Evolutionary conservation across 2,797 vertebrate species (phyloP), one percentile per base, ranked within the genome.

Genomic region (Centropyge bicolor): DNA sequence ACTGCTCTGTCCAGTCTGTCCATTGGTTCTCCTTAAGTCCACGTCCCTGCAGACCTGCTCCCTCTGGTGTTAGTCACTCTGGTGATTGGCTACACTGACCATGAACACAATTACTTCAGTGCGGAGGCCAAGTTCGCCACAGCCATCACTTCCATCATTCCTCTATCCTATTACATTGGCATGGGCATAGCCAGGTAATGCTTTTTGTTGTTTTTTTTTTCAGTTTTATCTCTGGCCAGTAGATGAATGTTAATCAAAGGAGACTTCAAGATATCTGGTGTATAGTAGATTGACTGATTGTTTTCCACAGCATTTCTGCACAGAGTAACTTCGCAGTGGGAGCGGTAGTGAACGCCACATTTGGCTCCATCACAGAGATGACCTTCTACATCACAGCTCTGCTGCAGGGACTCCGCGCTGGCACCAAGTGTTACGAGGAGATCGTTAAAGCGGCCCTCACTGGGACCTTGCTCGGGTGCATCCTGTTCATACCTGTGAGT

Each of bases 331-430:
- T 97, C 0, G 97, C 97, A 0, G 92, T 98, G 74, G 97, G 97
- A 0, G 97, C 97, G 0, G 97, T 98, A 87, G 97, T 98, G 62
- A 98, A 97, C 0, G 97, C 97, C 9, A 97, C 97, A 0, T 97
- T 98, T 0, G 97, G 97, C 70, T 98, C 97, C 89, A 96, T 97
- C 90, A 96, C 96, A 0, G 97, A 98, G 91, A 95, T 98, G 86
- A 97, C 97, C 3, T 98, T 98, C 91, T 98, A 97, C 94, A 97
- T 98, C 95, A 96, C 96, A 0, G 97, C 97, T 0, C 92, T 98
- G 77, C 94, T 98, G 74, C 96, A 95, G 83, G 97, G 97, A 19
- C 92, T 95, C 0, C 93, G 88, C 0, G 94, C 96, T 0, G 93
- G 79, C 73, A 96, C 86, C 90, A 96, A 93, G 81, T 97, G 97